Evolutionary conservation across 2,113 vertebrate genomes (phyloP), one percentile per base, ranked within the genome.

Genomic region (Mellivora capensis): DNA sequence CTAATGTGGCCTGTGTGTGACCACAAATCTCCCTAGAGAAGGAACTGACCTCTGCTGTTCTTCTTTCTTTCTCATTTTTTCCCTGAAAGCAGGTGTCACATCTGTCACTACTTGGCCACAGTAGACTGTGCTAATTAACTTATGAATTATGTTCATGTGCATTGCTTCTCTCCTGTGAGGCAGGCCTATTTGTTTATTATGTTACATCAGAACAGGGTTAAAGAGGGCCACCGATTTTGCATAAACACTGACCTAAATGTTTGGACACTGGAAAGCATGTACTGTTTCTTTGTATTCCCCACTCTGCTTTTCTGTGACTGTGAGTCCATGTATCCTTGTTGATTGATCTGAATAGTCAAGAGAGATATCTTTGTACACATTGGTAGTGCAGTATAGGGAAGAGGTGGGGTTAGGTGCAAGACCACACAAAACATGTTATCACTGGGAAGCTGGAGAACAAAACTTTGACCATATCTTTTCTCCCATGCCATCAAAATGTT

Each of bases 121-220:
- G 64, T 42, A 82, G 57, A 64, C 84, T 95, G 72, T 96, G 25
- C 42, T 96, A 98, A 98, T 39, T 94, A 87, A 94, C 87, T n/a
- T 96, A 97, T 96, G 96, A 97, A 98, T 87, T 91, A 85, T 52
- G 23, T 34, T 86, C 93, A 89, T 97, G 93, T 90, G 67, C 79
- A 59, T 80, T 79, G 83, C n/a, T 88, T n/a, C 9, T 6, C 59
- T 74, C 91, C 82, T 88, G 42, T 95, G 93, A 96, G 67, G 29
- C 91, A 93, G 90, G 77, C 76, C 71, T 62, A 59, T 21, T 91
- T 87, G 31, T 93, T 98, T 97, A 42, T 92, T 97, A 87, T 67
- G 97, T 91, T 98, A 59, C 52, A 87, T 74, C 12, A 64, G 54
- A 80, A 97, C 96, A 97, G 87, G 94, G 93, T 93, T 96, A 90